Base-by-base conservation (phyloP, 2,113 vertebrate species). In the Thunnus thynnus region DNA sequence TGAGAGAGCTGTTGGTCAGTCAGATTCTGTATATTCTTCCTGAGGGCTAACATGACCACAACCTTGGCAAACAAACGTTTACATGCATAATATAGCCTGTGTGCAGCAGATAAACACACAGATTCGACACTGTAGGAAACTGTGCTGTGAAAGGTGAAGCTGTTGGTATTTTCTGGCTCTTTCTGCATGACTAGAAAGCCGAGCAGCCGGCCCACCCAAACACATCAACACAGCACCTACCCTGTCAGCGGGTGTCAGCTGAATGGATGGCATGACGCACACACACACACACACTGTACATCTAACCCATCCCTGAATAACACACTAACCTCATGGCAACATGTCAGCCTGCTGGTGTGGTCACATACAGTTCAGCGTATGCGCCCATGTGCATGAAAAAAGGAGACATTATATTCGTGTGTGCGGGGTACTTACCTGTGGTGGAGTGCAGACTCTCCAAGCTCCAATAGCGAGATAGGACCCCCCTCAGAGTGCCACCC, bases 361-460 rank as follows among this genome's bases (percentile, higher is more conserved):
- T 62, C 60, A 13, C 41, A 72, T 9, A 1, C 47, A 73, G n/a
- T 22, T 25, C 51, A 60, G 3, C 13, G 10, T 14, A 0, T 41
- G 44, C 51, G 16, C 16, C 25, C 62, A 62, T 71, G 47, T 55
- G 58, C 32, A 32, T 47, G 12, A 41, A 62, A 25, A 66, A 74
- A 41, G 17, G 13, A 58, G 8, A 27, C 61, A 55, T 47, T 46
- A 14, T 9, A 44, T 51, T n/a, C 6, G 14, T 60, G 48, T 60
- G 44, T 47, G 22, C 50, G 25, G n/a, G 48, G 27, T 60, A 14
- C 81, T 90, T 96, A 99, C 98, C 97, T 91, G 97, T 96, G 93
- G 96, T 96, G 64, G 97, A 99, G 91, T 97, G 97, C 82, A 99
- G 96, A 82, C 98, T 99, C 95, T 99, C 97, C 91, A 98, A 92